Base-by-base conservation (phyloP, 2,888 invertebrate genomes). In the Macaria notata region DNA sequence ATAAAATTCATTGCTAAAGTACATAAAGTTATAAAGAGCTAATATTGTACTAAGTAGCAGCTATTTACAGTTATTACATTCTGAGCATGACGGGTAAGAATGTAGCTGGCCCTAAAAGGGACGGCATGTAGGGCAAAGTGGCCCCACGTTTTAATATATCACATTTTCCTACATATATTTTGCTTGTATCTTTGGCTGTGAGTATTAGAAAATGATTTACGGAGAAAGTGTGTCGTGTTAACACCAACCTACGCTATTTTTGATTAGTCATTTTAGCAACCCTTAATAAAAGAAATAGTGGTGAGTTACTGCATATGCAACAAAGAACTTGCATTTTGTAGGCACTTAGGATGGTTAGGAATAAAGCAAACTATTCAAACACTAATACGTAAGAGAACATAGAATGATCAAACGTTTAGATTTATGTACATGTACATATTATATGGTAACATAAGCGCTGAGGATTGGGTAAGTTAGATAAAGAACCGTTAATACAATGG, bases 11-110 rank as follows among this genome's bases (percentile, higher is more conserved):
- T 55, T 55, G 31, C 31, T 8, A 36, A 31, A 8, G 39, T 41
- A 50, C 19, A 50, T 56, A 46, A 36, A 41, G 36, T 44, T 48
- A 49, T 52, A 59, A 54, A 54, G 46, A 54, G 54, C 54, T 62
- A 55, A 63, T 59, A 60, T 61, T 64, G 62, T 63, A 59, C 54
- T 61, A 54, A 55, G 57, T 55, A 51, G 54, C 38, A 54, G 42
- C 61, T 59, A 55, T 54, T 56, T 54, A 55, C 49, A 54, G 59
- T 54, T 59, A 59, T 59, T 54, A 59, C 54, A 59, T 59, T 59
- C 59, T 59, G 54, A 55, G 47, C 54, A 54, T 59, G 59, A 51
- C 54, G 54, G 59, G 59, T 48, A 54, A 54, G 54, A 59, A 59
- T 59, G 54, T 59, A 51, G 54, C 54, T 45, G 44, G 51, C 50